These are phyloP conservation scores for Galerucella pusilla DNA, from an alignment of 2,888 invertebrate genomes.

Conservation along the genomic window DNA sequence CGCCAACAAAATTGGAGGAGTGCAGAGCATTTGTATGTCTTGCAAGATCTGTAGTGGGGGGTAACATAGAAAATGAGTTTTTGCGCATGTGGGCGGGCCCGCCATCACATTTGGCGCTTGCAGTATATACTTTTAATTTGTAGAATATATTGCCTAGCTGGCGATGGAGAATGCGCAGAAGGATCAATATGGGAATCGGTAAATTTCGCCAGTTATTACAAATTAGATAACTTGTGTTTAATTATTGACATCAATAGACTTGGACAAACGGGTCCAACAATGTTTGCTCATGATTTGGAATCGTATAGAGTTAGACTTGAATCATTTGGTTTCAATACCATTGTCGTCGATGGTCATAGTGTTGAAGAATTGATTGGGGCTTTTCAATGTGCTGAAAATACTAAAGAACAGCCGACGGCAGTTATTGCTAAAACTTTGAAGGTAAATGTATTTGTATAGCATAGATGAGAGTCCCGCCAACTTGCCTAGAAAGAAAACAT, in stretches of 20 bases:
- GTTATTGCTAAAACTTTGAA: conserved; percentile 96
- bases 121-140: conserved; percentile 32
- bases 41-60: too few species aligned
- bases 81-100: too few species aligned
- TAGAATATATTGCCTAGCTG: conserved; percentile 93
- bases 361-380: conserved; percentile 90
- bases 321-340: conserved; percentile 89
- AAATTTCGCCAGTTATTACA: conserved; percentile 93
- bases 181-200: conserved; percentile 98
- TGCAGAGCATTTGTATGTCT: too few species aligned
- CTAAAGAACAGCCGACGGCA: conserved; percentile 87
- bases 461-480: too few species aligned
- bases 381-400: conserved; percentile 80
- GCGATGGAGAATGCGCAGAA: conserved; percentile 98
- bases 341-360: conserved; percentile 96
- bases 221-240: conserved; percentile 95
- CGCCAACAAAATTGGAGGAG: too few species aligned
- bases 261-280: conserved; percentile 96
- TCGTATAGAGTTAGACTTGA: conserved; percentile 84
- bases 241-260: conserved; percentile 97
- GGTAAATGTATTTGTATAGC: conserved; percentile 42
- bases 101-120: too few species aligned
- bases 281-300: conserved; percentile 90
- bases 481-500: too few species aligned
- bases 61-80: too few species aligned